Base-by-base conservation (phyloP, 2,797 vertebrate species). In the Harpagifer antarcticus region DNA sequence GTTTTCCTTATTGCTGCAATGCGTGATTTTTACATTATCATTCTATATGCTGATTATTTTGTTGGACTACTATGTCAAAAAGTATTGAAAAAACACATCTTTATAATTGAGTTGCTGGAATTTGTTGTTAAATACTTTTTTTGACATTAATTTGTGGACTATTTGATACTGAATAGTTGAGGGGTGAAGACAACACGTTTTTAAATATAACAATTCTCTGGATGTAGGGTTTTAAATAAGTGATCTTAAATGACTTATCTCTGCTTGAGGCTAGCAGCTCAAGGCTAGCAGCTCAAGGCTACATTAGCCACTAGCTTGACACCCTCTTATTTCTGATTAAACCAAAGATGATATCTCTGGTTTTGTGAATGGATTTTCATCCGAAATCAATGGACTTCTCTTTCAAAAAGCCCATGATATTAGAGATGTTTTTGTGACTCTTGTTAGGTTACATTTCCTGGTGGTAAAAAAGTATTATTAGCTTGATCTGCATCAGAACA, bases 401-500 rank as follows among this genome's bases (percentile, higher is more conserved):
- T 52, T 17, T 57, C 12, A 44, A 31, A 44, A 12, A 45, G n/a
- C 10, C 5, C 60, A 33, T 20, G 13, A 16, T 0, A 6, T 44
- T 56, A 0, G 1, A n/a, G 11, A 55, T 72, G 44, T 68, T 58
- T 59, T 58, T 40, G 27, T 42, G 6, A 16, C 9, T 57, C 10
- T 48, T 66, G 31, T 68, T 59, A 15, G 20, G 15, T 37, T 47
- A 8, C 11, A 3, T 58, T 61, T 19, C 9, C 19, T 56, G 27
- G 2, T 27, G 17, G 9, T 70, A 15, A 42, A 40, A 23, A 20
- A 0, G 23, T 27, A 27, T 27, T 27, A 27, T 27, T 27, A 27
- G 23, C 23, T 40, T 58, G 56, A 61, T 57, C 72, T 56, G 61
- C 68, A 61, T 56, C 23, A 19, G 45, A 20, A 44, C 43, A 45